Evolutionary conservation across 2,113 vertebrate species (phyloP).

Genomic region (Mesocricetus auratus): DNA sequence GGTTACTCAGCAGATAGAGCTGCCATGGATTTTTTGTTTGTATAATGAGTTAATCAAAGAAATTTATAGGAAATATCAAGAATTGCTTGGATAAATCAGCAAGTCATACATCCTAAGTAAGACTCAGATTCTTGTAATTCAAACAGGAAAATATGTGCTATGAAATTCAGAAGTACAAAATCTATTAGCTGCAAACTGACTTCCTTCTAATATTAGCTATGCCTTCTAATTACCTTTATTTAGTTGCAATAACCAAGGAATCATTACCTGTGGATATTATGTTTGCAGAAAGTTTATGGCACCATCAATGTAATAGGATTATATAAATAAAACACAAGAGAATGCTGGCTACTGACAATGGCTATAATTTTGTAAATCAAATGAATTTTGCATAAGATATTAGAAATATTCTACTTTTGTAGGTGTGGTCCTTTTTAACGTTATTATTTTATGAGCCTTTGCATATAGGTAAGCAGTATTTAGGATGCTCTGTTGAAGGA

Average conservation of each 20-base stretch:
- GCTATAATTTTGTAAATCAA: constrained; percentile 10
- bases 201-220: background rate
- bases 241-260: background rate
- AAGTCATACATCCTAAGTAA: background rate
- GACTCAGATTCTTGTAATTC: background rate
- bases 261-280: background rate
- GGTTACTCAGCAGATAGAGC: background rate
- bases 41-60: background rate
- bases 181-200: background rate
- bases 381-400: background rate
- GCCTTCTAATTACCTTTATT: background rate
- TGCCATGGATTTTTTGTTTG: background rate
- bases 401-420: background rate
- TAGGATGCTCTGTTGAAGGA: background rate
- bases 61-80: background rate
- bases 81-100: background rate
- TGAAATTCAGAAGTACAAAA: background rate
- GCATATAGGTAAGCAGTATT: background rate
- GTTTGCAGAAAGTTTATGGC: background rate
- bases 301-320: background rate
- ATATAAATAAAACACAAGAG: background rate
- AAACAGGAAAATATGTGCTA: background rate
- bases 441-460: background rate
- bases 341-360: background rate
- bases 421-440: background rate